Percentiles rank a stretch among this genome's conserved stretches.
Evolutionary conservation across 1,140 invertebrate species (phyloP).

Genomic region (Trypoxylus dichotomus): DNA sequence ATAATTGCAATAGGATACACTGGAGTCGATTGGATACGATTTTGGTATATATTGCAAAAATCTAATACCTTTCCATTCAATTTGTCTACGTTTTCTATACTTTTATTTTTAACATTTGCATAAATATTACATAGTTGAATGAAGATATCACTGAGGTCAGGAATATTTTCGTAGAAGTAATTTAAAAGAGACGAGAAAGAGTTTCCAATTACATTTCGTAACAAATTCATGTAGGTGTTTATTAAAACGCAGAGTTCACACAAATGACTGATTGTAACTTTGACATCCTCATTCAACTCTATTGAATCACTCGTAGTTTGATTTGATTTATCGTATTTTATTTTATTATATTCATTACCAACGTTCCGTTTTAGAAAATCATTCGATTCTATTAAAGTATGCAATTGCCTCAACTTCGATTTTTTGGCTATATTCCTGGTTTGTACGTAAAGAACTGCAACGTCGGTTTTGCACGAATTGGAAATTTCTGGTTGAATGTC

Average conservation of each 20-base stretch:
- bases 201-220: not conserved
- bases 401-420: not conserved
- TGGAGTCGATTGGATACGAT: no score
- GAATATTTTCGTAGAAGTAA: not conserved
- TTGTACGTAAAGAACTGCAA: not conserved
- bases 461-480: not conserved
- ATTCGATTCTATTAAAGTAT: not conserved
- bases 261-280: not conserved
- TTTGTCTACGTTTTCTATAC: not conserved
- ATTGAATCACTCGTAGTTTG: not conserved
- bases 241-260: not conserved
- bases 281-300: not conserved
- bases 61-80: not conserved
- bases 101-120: not conserved
- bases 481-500: not conserved
- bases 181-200: not conserved
- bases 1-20: not conserved
- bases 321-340: conserved; percentile 5
- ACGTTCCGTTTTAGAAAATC: not conserved
- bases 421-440: not conserved
- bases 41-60: not conserved
- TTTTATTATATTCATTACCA: not conserved
- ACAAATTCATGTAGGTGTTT: not conserved
- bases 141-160: no score
- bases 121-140: not conserved